These are phyloP conservation scores for Pegea sp. DNA, from an alignment of 23 tunicate species.

Conservation along the genomic window DNA sequence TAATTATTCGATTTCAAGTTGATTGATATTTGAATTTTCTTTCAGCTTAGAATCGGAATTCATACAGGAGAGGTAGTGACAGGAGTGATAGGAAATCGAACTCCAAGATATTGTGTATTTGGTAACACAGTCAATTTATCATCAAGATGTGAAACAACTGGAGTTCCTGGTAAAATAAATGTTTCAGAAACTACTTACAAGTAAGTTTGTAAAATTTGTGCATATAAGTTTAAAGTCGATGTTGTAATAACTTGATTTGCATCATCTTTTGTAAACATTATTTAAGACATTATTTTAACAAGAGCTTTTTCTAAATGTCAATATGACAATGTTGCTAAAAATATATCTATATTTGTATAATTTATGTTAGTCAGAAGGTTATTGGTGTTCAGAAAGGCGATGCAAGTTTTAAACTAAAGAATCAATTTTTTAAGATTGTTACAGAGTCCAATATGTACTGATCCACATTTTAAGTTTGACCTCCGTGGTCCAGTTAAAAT, in stretches of 20 bases:
- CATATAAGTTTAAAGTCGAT: not conserved
- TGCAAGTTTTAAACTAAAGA: not conserved
- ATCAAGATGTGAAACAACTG: slow-evolving; percentile 91
- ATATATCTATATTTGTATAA: too few relatives aligned
- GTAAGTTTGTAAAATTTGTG: slow-evolving; percentile 7
- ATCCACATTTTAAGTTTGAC: slow-evolving; percentile 43
- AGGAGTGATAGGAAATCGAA: slow-evolving; percentile 75
- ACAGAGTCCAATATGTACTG: slow-evolving; percentile 32
- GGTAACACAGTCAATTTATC: slow-evolving; percentile 89
- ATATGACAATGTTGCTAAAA: too few relatives aligned
- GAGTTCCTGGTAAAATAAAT: slow-evolving; percentile 56
- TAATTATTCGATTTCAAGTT: too few relatives aligned
- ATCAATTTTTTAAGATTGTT: slow-evolving; percentile 20
- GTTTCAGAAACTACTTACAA: slow-evolving; percentile 73
- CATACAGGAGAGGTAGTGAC: slow-evolving; percentile 93
- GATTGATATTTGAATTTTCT: not conserved
- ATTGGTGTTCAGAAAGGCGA: not conserved
- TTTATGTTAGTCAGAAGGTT: not conserved
- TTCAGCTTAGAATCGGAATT: slow-evolving; percentile 65
- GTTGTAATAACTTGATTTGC: too few relatives aligned
- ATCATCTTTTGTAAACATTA: too few relatives aligned
- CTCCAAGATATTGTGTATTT: slow-evolving; percentile 73
- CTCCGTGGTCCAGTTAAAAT: slow-evolving; percentile 56
- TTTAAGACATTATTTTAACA: too few relatives aligned
- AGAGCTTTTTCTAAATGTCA: too few relatives aligned